Evolutionary conservation across 2,797 vertebrate genomes (phyloP), one percentile per base, ranked within the genome.

Genomic region (Echiichthys vipera): DNA sequence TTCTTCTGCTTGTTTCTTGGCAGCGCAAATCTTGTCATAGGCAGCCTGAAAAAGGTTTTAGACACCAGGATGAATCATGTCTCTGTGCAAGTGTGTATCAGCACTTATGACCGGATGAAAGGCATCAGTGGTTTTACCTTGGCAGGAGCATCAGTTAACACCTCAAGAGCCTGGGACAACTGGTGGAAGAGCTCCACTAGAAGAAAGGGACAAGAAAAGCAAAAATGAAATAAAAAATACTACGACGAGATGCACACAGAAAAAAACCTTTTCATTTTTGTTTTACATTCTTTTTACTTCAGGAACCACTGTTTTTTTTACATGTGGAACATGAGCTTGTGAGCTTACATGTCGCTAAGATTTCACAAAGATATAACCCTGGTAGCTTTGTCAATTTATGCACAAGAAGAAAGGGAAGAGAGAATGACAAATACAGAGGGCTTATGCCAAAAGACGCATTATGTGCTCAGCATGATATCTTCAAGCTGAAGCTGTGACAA

Each of bases 111-210:
- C n/a, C 58, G 34, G 11, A 10, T 34, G 29, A 77, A 49, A 62
- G 7, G 42, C 12, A 22, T 72, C 36, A 36, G 61, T 6, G 29
- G 27, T 50, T 89, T 96, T 92, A 99, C 98, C 94, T 94, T 96
- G 65, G 98, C 97, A 36, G 97, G 95, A 24, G 95, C 94, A 74
- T 99, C 97, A 0, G 96, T 97, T 68, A 99, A 90, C 54, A 99
- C 95, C 64, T 97, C 96, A n/a, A 99, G 94, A 76, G 98, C 98
- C 93, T 98, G 97, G 25, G 98, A 98, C 78, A 99, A 94, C 88
- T 98, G 97, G 90, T 99, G 97, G 91, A 99, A 99, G 77, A 97
- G 93, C 61, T 98, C 97, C 40, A 92, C 98, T 99, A 78, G 62
- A 80, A 77, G 57, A 87, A 71, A 72, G 46, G 46, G 40, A 65